phyloP scores from a whole-genome alignment of 2,797 vertebrate genomes.

The Brachyrhaphis roseni region DNA sequence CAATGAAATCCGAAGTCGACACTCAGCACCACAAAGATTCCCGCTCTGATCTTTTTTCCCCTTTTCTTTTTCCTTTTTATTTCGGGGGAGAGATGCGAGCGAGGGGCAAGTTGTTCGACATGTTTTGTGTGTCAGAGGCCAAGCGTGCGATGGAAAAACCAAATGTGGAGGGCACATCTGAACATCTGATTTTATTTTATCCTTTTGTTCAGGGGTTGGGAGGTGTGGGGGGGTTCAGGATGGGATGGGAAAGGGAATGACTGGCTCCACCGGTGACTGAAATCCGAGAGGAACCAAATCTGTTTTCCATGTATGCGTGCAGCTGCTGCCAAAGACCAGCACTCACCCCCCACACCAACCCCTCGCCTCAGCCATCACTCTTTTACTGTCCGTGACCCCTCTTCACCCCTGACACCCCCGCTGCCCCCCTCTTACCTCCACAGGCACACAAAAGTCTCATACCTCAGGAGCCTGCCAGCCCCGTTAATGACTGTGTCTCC shows the following conservation, averaged over 20 bases:
- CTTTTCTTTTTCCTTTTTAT: neutral
- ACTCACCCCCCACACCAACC: slow-evolving; percentile 40
- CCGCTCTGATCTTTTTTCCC: slow-evolving; percentile 28
- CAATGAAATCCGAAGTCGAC: slow-evolving; percentile 66
- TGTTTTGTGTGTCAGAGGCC: slow-evolving; percentile 50
- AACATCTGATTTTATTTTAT: slow-evolving; percentile 76
- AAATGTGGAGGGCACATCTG: slow-evolving; percentile 48
- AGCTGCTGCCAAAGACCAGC: slow-evolving; percentile 78
- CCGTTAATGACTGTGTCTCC: slow-evolving; percentile 68
- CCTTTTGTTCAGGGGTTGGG: slow-evolving; percentile 54
- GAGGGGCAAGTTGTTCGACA: slow-evolving; percentile 24
- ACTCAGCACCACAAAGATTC: slow-evolving; percentile 52
- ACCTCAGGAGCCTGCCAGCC: slow-evolving; percentile 57
- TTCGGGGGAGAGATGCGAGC: slow-evolving; percentile 14
- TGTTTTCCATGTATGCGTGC: slow-evolving; percentile 80
- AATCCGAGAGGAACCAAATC: slow-evolving; percentile 79
- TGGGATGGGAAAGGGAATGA: slow-evolving; percentile 69
- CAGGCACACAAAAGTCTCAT: slow-evolving; percentile 51
- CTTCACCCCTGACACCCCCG: slow-evolving; percentile 6
- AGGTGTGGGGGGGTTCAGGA: slow-evolving; percentile 22
- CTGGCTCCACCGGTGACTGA: slow-evolving; percentile 73
- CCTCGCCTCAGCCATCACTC: slow-evolving; percentile 42
- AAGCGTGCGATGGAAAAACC: slow-evolving; percentile 37
- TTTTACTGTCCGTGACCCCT: slow-evolving; percentile 68
- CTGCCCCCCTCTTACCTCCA: slow-evolving; percentile 28